Evolutionary conservation across 2,888 invertebrate species (phyloP).

Genomic region (Platycnemis pennipes): DNA sequence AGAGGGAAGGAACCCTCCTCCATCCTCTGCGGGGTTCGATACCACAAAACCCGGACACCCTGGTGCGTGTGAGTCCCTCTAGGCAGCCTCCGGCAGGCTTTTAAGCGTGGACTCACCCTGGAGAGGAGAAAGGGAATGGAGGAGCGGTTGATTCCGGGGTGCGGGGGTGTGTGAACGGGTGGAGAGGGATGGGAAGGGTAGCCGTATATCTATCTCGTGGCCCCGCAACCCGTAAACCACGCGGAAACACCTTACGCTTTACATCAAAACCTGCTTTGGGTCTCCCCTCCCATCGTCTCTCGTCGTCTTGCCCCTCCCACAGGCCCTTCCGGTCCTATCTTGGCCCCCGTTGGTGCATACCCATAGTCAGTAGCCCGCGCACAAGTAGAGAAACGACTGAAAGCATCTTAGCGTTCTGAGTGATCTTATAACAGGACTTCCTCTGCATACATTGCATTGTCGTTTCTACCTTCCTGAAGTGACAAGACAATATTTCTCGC

Average conservation of each 20-base stretch:
- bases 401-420: too few relatives aligned
- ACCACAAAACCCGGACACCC: background rate
- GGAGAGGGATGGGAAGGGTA: background rate
- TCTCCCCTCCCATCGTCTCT: background rate
- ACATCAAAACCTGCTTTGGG: constrained; percentile 24
- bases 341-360: too few relatives aligned
- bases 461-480: too few relatives aligned
- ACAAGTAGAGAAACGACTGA: too few relatives aligned
- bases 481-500: too few relatives aligned
- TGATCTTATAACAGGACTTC: too few relatives aligned
- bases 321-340: too few relatives aligned
- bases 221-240: background rate
- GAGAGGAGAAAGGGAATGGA: background rate
- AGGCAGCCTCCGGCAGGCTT: constrained; percentile 11
- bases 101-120: constrained; percentile 9
- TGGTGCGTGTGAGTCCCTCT: background rate
- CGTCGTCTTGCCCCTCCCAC: background rate
- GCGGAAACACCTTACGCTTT: constrained; percentile 35
- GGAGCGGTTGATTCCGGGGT: background rate
- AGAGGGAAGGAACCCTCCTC: background rate
- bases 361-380: too few relatives aligned
- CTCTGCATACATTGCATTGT: too few relatives aligned
- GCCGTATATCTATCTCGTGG: background rate
- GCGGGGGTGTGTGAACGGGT: background rate
- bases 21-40: background rate